Conservation (phyloP, 2,888 invertebrate species). For the Dynastes grantii region DNA sequence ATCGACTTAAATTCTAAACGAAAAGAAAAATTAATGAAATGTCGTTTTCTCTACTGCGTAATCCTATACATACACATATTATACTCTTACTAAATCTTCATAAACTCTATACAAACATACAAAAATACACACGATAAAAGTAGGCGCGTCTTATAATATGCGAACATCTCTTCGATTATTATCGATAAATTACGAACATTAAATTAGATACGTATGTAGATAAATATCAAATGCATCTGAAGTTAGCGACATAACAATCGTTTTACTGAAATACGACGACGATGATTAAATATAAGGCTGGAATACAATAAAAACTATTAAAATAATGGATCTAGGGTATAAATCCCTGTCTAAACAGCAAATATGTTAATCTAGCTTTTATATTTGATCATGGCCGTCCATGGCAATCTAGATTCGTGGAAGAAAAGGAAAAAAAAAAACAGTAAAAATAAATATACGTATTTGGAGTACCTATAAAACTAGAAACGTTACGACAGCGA, state of each 20-base stretch:
- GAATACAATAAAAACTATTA: too few relatives aligned
- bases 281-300: too few relatives aligned
- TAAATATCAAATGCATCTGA: background rate
- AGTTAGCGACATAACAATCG: too few relatives aligned
- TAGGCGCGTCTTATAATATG: too few relatives aligned
- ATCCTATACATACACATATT: background rate
- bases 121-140: background rate
- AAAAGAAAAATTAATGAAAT: background rate
- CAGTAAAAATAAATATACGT: background rate
- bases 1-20: constrained; percentile 23
- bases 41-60: background rate
- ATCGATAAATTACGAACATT: background rate
- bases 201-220: background rate
- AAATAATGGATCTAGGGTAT: too few relatives aligned
- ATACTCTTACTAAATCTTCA: background rate
- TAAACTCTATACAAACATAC: background rate
- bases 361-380: too few relatives aligned
- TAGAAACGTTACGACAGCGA: too few relatives aligned
- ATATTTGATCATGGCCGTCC: too few relatives aligned
- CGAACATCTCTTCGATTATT: too few relatives aligned
- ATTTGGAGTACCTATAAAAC: background rate
- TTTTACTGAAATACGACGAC: too few relatives aligned
- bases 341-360: too few relatives aligned
- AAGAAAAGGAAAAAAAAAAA: background rate
- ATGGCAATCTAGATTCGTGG: too few relatives aligned